phyloP scores from a whole-genome alignment of 1,140 invertebrate species.

The Gonatopus flavifemur region DNA sequence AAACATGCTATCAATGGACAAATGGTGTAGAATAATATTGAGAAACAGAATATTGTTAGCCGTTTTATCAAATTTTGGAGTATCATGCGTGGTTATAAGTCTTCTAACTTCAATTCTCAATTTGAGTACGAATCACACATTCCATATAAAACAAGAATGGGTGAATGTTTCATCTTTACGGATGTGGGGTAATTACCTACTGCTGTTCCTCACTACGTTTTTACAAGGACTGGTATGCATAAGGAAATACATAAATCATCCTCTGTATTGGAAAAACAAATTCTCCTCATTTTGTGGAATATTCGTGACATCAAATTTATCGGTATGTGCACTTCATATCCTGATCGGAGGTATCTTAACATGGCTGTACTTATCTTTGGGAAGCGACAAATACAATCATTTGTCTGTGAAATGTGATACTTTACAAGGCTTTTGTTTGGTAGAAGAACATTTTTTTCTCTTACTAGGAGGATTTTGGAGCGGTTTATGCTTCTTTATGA shows the following conservation, averaged over 20 bases:
- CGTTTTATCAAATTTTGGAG: slow-evolving; percentile 53
- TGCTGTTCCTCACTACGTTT: slow-evolving; percentile 58
- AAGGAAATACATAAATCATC: slow-evolving; percentile 61
- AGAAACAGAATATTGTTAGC: slow-evolving; percentile 54
- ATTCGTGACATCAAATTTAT: slow-evolving; percentile 63
- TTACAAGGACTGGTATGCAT: slow-evolving; percentile 63
- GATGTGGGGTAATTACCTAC: slow-evolving; percentile 61
- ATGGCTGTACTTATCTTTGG: slow-evolving; percentile 65
- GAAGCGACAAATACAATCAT: slow-evolving; percentile 57
- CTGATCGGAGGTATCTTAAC: slow-evolving; percentile 63
- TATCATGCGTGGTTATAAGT: slow-evolving; percentile 59
- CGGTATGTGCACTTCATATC: slow-evolving; percentile 62
- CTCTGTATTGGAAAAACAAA: slow-evolving; percentile 62
- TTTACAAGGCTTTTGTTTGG: slow-evolving; percentile 45
- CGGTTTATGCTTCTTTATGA: slow-evolving; percentile 69
- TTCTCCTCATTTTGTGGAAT: slow-evolving; percentile 64
- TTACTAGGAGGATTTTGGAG: slow-evolving; percentile 69
- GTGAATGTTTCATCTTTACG: slow-evolving; percentile 56
- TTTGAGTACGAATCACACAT: slow-evolving; percentile 56
- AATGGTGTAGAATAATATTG: slow-evolving; percentile 53
- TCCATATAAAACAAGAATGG: slow-evolving; percentile 59
- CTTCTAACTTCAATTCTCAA: slow-evolving; percentile 60
- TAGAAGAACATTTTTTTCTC: slow-evolving; percentile 63
- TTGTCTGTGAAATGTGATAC: slow-evolving; percentile 44
- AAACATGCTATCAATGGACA: too few relatives aligned